These are phyloP conservation scores for Oreochromis mossambicus DNA, from an alignment of 2,797 vertebrate species.

Conservation along the genomic window DNA sequence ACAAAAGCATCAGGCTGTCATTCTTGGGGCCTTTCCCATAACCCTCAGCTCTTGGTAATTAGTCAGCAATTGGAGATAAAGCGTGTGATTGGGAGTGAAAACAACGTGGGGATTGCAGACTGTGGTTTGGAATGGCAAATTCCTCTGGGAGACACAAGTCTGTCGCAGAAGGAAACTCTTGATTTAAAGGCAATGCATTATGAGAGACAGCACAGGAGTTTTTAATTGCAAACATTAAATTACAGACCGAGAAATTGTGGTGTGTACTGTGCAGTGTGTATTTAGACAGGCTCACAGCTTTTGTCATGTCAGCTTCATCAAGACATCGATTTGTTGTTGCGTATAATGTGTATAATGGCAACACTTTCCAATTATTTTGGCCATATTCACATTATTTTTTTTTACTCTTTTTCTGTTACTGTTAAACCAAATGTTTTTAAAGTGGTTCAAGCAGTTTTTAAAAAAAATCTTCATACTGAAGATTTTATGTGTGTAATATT, in stretches of 20 bases:
- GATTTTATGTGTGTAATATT: not conserved
- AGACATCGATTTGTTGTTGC: slow-evolving; percentile 30
- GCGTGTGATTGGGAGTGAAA: slow-evolving; percentile 73
- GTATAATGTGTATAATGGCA: not conserved
- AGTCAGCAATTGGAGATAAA: slow-evolving; percentile 76
- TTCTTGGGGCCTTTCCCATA: slow-evolving; percentile 70
- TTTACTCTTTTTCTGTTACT: not conserved
- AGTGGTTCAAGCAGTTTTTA: not conserved
- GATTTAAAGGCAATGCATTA: slow-evolving; percentile 76
- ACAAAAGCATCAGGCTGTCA: slow-evolving; percentile 71
- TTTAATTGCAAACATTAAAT: slow-evolving; percentile 82
- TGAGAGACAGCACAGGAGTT: slow-evolving; percentile 66
- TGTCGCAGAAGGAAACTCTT: slow-evolving; percentile 73
- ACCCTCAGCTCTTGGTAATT: slow-evolving; percentile 74
- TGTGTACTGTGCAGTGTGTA: slow-evolving; percentile 55
- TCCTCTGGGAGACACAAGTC: slow-evolving; percentile 75
- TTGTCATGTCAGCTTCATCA: slow-evolving; percentile 50
- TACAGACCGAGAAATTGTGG: slow-evolving; percentile 71
- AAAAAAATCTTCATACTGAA: not conserved
- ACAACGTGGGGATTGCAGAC: slow-evolving; percentile 72
- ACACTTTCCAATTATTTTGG: not conserved
- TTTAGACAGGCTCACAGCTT: slow-evolving; percentile 70
- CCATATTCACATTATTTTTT: not conserved
- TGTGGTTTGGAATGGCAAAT: slow-evolving; percentile 76
- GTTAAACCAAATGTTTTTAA: not conserved